Conservation (phyloP, 2,888 invertebrate genomes). For the Argynnis bischoffii region DNA sequence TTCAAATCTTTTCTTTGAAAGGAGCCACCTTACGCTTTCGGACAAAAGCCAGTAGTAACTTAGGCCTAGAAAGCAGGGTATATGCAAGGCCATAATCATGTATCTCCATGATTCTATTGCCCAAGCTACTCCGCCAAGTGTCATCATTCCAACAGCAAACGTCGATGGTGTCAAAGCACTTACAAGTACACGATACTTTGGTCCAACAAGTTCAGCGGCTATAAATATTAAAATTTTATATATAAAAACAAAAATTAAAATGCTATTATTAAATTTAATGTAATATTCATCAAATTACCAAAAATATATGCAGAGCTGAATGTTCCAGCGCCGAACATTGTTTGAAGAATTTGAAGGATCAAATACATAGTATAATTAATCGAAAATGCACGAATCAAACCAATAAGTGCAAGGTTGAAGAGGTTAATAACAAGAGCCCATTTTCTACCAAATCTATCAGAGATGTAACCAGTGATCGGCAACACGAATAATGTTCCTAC, state of each 20-base stretch:
- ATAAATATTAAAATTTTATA: conserved; percentile 17
- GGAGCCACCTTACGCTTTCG: conserved; percentile 89
- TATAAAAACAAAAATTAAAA: background rate
- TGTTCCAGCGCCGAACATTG: conserved; percentile 77
- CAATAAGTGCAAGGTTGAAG: conserved; percentile 63
- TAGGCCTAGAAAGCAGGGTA: conserved; percentile 85
- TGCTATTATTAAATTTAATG: too few relatives aligned
- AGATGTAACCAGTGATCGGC: conserved; percentile 83
- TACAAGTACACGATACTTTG: conserved; percentile 86
- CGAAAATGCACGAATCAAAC: conserved; percentile 80
- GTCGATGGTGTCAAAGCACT: conserved; percentile 86
- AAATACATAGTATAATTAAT: conserved; percentile 81
- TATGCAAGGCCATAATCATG: conserved; percentile 84
- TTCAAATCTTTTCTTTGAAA: conserved; percentile 84
- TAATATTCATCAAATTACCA: conserved; percentile 46
- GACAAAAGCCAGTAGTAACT: conserved; percentile 84
- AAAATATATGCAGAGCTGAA: conserved; percentile 77
- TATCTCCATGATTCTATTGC: conserved; percentile 85
- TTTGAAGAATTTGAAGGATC: conserved; percentile 77
- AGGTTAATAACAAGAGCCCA: conserved; percentile 59
- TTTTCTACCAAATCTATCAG: conserved; percentile 80
- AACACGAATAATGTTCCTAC: conserved; percentile 84
- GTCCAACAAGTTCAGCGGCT: conserved; percentile 88
- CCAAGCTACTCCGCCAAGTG: conserved; percentile 86
- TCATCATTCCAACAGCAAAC: conserved; percentile 87